Evolutionary conservation across 1,140 invertebrate species (phyloP).

Genomic region (Streblospio benedicti): DNA sequence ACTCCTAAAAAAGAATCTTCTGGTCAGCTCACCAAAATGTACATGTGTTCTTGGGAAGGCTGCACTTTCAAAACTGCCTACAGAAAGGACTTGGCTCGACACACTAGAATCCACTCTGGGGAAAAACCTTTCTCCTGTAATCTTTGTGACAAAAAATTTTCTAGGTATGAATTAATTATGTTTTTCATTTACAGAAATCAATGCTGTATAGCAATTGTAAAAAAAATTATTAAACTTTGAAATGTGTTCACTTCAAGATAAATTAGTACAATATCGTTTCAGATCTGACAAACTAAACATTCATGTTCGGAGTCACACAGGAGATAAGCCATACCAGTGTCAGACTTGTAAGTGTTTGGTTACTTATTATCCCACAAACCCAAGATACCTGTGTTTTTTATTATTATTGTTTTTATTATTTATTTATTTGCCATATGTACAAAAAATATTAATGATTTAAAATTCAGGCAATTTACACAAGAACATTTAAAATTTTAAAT

Average conservation of each 20-base stretch:
- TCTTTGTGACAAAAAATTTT: slow-evolving; percentile 1
- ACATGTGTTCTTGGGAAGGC: slow-evolving; percentile 2
- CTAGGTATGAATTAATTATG: too few species aligned
- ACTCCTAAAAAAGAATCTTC: too few species aligned
- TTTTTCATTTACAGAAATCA: too few species aligned
- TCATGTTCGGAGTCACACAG: slow-evolving; percentile 31
- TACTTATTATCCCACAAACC: neutral
- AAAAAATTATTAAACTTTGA: too few species aligned
- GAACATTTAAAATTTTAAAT: too few species aligned
- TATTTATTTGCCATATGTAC: neutral
- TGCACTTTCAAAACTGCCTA: slow-evolving; percentile 1
- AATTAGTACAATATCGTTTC: too few species aligned
- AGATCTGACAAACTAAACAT: slow-evolving; percentile 25
- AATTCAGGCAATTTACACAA: too few species aligned
- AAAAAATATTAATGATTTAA: too few species aligned
- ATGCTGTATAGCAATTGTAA: too few species aligned
- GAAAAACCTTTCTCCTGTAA: slow-evolving; percentile 4
- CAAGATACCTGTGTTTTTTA: neutral
- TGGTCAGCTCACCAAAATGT: too few species aligned
- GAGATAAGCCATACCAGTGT: slow-evolving; percentile 29
- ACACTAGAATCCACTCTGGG: slow-evolving; percentile 7
- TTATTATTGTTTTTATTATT: neutral
- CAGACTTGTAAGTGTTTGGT: slow-evolving; percentile 19
- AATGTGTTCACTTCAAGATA: too few species aligned
- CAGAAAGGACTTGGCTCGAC: slow-evolving; percentile 8